phyloP scores from a whole-genome alignment of 2,797 vertebrate species.

The Adrianichthys oophorus region DNA sequence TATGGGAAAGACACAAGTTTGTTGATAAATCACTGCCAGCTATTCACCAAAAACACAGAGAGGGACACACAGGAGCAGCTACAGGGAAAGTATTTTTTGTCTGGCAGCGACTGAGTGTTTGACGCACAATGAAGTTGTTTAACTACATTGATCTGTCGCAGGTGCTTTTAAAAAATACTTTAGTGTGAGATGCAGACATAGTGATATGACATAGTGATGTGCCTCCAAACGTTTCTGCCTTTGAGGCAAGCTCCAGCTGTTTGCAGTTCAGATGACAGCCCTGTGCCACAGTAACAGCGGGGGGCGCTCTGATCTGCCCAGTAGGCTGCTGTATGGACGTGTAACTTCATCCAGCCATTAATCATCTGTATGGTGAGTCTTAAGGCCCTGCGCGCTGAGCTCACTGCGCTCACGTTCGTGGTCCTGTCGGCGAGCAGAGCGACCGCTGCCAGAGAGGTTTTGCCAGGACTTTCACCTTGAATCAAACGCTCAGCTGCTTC shows the following conservation, averaged over 20 bases:
- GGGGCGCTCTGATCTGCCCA: constrained; percentile 52
- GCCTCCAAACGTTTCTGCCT: constrained; percentile 10
- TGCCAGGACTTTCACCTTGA: constrained; percentile 64
- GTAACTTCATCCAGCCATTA: constrained; percentile 68
- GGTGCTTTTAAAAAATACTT: constrained; percentile 35
- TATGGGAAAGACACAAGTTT: constrained; percentile 63
- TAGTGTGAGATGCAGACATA: not conserved
- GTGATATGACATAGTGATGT: not conserved
- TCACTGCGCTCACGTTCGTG: constrained; percentile 60
- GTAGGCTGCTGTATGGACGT: constrained; percentile 23
- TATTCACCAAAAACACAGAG: constrained; percentile 32
- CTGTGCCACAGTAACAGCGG: constrained; percentile 24
- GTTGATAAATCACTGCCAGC: constrained; percentile 58
- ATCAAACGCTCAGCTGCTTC: constrained; percentile 42
- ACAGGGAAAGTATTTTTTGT: constrained; percentile 15
- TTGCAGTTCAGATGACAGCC: constrained; percentile 30
- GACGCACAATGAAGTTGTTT: constrained; percentile 61
- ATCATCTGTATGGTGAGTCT: constrained; percentile 59
- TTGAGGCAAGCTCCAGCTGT: constrained; percentile 26
- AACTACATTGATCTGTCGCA: constrained; percentile 64
- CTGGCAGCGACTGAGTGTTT: constrained; percentile 45
- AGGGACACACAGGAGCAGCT: constrained; percentile 32
- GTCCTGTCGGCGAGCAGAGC: constrained; percentile 60
- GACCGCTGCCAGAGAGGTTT: constrained; percentile 35
- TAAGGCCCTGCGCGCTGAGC: constrained; percentile 48